These are phyloP conservation scores for Barbus barbus DNA, from an alignment of 2,113 vertebrate genomes.

Conservation along the genomic window DNA sequence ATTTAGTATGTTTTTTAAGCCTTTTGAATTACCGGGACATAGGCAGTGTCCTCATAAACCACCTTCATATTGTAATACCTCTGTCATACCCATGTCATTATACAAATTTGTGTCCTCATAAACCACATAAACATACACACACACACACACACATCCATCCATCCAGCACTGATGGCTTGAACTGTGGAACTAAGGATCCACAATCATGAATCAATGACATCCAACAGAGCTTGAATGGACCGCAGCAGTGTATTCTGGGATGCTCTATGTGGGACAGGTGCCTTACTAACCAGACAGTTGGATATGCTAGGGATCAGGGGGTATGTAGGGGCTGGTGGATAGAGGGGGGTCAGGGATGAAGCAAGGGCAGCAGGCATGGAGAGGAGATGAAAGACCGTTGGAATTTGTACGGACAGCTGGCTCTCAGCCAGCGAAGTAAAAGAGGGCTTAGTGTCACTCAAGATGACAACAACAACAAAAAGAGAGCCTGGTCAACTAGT, in stretches of 20 bases:
- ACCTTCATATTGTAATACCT: too few species aligned
- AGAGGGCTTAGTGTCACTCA: conserved; percentile 56
- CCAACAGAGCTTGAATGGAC: conserved; percentile 1
- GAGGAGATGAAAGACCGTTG: conserved; percentile 51
- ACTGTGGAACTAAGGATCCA: background rate
- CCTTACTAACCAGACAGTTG: background rate
- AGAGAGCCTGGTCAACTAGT: background rate
- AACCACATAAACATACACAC: too few species aligned
- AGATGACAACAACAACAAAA: background rate
- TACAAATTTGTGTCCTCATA: too few species aligned
- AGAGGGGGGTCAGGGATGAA: conserved; percentile 18
- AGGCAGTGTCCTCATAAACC: too few species aligned
- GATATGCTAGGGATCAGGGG: background rate
- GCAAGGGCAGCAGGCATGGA: conserved; percentile 1
- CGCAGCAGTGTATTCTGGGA: conserved; percentile 10
- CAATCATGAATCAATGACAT: background rate
- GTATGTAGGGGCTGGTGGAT: background rate
- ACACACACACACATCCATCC: too few species aligned
- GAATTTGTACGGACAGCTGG: conserved; percentile 56
- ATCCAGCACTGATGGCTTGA: too few species aligned
- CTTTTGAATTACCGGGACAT: too few species aligned
- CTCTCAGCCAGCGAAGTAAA: conserved; percentile 49
- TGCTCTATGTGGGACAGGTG: background rate
- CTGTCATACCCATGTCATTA: too few species aligned
- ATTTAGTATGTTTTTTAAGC: too few species aligned